Evolutionary conservation across 2,888 invertebrate species (phyloP), one percentile per base, ranked within the genome.

Genomic region (Spodoptera exigua): DNA sequence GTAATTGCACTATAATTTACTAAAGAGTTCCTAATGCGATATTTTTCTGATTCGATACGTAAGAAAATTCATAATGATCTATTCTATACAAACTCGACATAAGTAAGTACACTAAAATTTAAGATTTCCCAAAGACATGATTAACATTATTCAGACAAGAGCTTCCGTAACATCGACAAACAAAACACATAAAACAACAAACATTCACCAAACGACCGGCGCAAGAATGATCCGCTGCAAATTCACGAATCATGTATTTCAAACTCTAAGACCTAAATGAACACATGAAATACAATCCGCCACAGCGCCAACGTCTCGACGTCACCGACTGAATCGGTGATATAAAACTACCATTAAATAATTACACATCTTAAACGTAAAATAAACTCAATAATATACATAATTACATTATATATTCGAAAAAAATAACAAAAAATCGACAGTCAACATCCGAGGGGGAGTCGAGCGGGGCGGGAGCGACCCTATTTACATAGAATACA

Each of bases 351-450:
- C 84, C 72, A 77, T 91, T 91, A 91, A 91, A 92, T 93, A 93
- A 92, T 93, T 93, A 92, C 92, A 92, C 86, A 82, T 88, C 89
- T 89, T 92, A 91, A 90, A 91, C 86, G 81, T 89, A 91, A 90
- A 89, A 92, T 93, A 92, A 94, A 93, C 91, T 93, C 91, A 91
- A 80, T 89, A 94, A 90, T 94, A 91, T 93, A 94, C 93, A 94
- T 93, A 93, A 93, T 93, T 93, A 93, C 93, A 94, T 91, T 88
- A 92, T 90, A 93, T 92, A 92, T 92, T 91, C 91, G 89, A 92
- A 92, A 91, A 86, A 86, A 86, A 88, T 87, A 89, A 91, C 87
- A 88, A 89, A 88, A 59, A 86, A 81, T 82, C 79, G 83, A 83
- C 80, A 81, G 79, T 82, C 84, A 82, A 83, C 83, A 81, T 80